Base-by-base conservation (phyloP, 2,113 vertebrate genomes). In the Connochaetes taurinus region DNA sequence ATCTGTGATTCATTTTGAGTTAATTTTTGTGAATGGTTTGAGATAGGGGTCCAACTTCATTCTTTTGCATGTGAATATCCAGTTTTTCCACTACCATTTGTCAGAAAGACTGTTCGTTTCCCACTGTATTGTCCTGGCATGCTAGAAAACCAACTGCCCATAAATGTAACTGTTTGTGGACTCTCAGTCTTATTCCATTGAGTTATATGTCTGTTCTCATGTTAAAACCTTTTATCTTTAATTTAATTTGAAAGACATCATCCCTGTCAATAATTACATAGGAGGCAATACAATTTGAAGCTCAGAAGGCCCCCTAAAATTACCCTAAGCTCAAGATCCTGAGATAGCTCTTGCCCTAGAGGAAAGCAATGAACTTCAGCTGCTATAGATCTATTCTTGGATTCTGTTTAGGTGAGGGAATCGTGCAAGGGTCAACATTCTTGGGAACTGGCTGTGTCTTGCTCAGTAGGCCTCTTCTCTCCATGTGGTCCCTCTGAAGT, bases 401-500 rank as follows among this genome's bases (percentile, higher is more conserved):
- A 50, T 7, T 25, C 58, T 50, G 16, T 27, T 47, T 60, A 31
- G 31, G 14, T 16, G 52, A 88, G 7, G 19, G 19, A 31, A 43
- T 62, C 27, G 0, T 0, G 23, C 52, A 1, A 0, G 5, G 27
- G 50, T 62, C 60, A 45, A 25, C 13, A 6, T 91, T 47, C n/a
- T 78, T 74, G 84, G 91, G 57, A 97, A 53, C 33, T 50, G 67
- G 40, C 43, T 83, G 7, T 36, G 21, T 50, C n/a, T 52, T 78
- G 53, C 33, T 76, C 23, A 21, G 8, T 29, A 96, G n/a, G n/a
- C 43, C 71, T 58, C 60, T 60, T 87, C 33, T 81, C 74, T 87
- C 50, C 36, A n/a, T 78, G 78, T 3, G 94, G 43, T 67, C 64
- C 81, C 43, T 27, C 21, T 84, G 43, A 90, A 96, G 97, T 5